Base-by-base conservation (phyloP, 2,797 vertebrate species). In the Telmatherina bonti region DNA sequence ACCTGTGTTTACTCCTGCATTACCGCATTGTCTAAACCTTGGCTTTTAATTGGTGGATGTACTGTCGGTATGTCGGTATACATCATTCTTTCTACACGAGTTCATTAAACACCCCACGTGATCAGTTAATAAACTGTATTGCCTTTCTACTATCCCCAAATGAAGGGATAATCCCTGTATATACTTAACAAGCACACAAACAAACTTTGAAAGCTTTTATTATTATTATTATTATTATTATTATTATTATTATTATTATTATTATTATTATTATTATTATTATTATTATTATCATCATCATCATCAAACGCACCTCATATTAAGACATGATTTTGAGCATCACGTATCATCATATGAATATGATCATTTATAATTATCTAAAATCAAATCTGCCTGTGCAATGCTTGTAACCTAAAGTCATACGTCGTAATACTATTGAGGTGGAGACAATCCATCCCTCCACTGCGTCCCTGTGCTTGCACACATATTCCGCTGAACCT, bases 401-500 rank as follows among this genome's bases (percentile, higher is more conserved):
- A 16, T 22, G 53, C 64, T 22, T 35, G 18, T 33, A 31, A 16
- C 5, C 35, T 16, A 13, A 9, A 29, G 52, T 20, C 57, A 18
- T 15, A 20, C 12, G 51, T 16, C 49, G 66, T 54, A 54, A 68
- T 52, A 33, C 20, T 15, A 27, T 68, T 62, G 47, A 61, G 5
- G 7, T 26, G 36, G 43, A 7, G 51, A 59, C 60, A 67, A 26
- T 76, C 56, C 49, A 41, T 53, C 52, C 29, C 24, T 47, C 43
- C 24, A n/a, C 63, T 65, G 33, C 76, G 41, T 72, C 58, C 62
- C 38, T 20, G 18, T 72, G 62, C 67, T 65, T 62, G 68, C 63
- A 70, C 79, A 74, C 45, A n/a, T 67, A 81, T 70, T 58, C 63
- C 58, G 62, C n/a, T 84, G 85, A 88, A 87, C 88, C 89, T 90